Evolutionary conservation across 2,888 invertebrate genomes (phyloP).

Genomic region (Coenonympha glycerion): DNA sequence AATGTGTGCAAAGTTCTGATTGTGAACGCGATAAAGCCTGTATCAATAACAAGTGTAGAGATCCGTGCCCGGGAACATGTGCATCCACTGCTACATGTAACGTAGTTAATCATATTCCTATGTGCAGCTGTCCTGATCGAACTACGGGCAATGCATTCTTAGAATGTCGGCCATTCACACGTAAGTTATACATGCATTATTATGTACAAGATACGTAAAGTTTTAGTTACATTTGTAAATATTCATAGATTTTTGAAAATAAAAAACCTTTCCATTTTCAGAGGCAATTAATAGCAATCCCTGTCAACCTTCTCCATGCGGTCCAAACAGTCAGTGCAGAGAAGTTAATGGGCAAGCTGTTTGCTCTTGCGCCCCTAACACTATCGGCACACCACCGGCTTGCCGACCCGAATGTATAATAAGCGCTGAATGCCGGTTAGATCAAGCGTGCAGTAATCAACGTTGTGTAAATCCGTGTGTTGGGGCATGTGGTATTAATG

Average conservation of each 20-base stretch:
- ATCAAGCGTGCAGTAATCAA: constrained; percentile 82
- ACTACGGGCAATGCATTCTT: constrained; percentile 83
- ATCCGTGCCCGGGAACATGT: constrained; percentile 88
- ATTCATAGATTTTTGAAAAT: neutral
- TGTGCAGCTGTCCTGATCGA: constrained; percentile 77
- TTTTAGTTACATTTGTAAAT: too few relatives aligned
- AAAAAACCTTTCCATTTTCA: constrained; percentile 39
- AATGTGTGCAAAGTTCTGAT: constrained; percentile 85
- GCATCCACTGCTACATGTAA: constrained; percentile 83
- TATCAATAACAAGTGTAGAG: constrained; percentile 82
- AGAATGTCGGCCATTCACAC: constrained; percentile 74
- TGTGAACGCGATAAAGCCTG: constrained; percentile 83
- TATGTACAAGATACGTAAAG: too few relatives aligned
- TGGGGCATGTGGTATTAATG: constrained; percentile 82
- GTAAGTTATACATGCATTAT: constrained; percentile 42
- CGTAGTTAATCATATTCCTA: constrained; percentile 79
- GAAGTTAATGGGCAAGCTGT: constrained; percentile 79
- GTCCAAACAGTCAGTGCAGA: constrained; percentile 78
- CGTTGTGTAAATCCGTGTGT: constrained; percentile 84
- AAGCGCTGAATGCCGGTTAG: constrained; percentile 82
- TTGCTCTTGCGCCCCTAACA: constrained; percentile 80
- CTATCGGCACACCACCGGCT: constrained; percentile 79
- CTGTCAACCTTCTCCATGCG: constrained; percentile 80
- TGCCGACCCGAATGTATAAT: constrained; percentile 84
- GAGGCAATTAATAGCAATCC: constrained; percentile 73